Conservation (phyloP, 1,140 invertebrate genomes). For the Frieseomelitta varia region DNA sequence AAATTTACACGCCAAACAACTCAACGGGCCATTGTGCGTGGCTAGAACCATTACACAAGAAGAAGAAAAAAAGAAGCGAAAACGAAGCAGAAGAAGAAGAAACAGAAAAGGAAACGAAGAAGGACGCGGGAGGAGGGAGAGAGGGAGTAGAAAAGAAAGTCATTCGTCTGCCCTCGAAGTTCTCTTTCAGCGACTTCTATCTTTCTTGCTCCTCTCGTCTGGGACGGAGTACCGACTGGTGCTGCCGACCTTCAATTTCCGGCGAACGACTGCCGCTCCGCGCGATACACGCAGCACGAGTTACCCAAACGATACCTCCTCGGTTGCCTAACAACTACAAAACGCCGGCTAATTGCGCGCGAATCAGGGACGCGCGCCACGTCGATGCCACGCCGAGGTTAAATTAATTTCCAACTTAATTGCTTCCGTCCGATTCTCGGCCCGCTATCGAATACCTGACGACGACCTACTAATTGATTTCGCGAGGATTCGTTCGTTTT, state of each 20-base stretch:
- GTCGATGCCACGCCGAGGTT: slow-evolving; percentile 35
- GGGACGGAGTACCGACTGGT: slow-evolving; percentile 6
- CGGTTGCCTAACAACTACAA: slow-evolving; percentile 42
- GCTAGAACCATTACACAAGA: neutral
- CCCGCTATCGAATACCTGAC: slow-evolving; percentile 29
- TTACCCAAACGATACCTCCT: slow-evolving; percentile 26
- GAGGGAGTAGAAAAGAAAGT: slow-evolving; percentile 6
- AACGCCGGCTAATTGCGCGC: slow-evolving; percentile 51
- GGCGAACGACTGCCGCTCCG: slow-evolving; percentile 47
- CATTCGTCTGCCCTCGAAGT: neutral
- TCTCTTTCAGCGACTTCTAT: neutral
- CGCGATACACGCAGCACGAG: slow-evolving; percentile 31
- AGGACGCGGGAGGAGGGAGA: too few relatives aligned
- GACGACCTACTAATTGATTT: slow-evolving; percentile 39
- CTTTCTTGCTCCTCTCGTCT: neutral
- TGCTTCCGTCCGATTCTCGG: slow-evolving; percentile 35
- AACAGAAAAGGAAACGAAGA: neutral
- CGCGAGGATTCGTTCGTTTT: slow-evolving; percentile 27
- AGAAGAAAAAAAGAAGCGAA: neutral
- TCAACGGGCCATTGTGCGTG: neutral
- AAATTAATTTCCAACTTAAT: slow-evolving; percentile 63
- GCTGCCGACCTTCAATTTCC: slow-evolving; percentile 67
- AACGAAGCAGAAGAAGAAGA: neutral
- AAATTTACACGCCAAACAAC: slow-evolving; percentile 37
- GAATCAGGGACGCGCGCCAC: slow-evolving; percentile 21